These are phyloP conservation scores for Herpailurus yagouaroundi DNA, from an alignment of 2,113 vertebrate genomes.

Conservation along the genomic window DNA sequence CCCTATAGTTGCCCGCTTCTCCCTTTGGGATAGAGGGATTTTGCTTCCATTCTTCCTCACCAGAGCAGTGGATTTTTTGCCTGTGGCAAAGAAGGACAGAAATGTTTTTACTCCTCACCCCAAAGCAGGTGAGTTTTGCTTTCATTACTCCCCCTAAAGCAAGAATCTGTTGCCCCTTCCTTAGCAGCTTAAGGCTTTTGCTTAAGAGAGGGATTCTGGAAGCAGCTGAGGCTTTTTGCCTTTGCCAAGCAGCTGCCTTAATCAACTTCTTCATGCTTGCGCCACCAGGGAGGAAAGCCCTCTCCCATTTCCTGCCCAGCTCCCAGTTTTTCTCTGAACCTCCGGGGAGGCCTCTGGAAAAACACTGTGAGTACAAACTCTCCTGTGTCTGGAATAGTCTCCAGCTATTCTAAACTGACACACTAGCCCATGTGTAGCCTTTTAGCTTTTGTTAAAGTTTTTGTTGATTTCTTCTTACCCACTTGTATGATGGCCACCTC, in stretches of 20 bases:
- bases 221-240: background rate
- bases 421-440: background rate
- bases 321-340: conserved; percentile 5
- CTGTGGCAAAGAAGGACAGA: background rate
- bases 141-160: background rate
- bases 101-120: background rate
- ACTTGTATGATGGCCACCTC: background rate
- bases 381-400: background rate
- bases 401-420: background rate
- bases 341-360: background rate
- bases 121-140: background rate
- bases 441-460: background rate
- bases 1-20: background rate
- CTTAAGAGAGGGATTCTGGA: background rate
- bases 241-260: background rate
- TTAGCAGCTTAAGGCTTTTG: background rate
- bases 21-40: background rate
- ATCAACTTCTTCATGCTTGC: background rate
- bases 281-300: background rate
- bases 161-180: background rate
- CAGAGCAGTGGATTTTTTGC: conserved; percentile 4
- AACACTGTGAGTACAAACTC: background rate
- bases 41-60: background rate
- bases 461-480: background rate
- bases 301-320: background rate